These are phyloP conservation scores for Flexamia atlantica DNA, from an alignment of 2,888 invertebrate species.

Conservation along the genomic window DNA sequence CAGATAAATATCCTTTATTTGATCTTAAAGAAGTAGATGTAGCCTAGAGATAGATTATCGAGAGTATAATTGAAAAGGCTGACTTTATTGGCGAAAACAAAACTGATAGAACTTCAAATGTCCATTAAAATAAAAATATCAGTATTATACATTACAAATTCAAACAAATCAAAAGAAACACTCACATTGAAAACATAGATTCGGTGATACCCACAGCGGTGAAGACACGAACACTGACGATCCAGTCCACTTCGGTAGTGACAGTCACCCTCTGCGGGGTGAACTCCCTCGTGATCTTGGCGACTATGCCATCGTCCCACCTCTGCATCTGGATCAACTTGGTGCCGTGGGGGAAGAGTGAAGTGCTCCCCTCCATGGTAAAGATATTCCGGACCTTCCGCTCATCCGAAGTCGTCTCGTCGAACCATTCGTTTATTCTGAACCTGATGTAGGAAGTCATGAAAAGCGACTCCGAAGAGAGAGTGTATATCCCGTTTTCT, in stretches of 20 bases:
- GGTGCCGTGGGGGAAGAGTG: too few species aligned
- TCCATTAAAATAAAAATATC: too few species aligned
- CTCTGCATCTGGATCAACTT: constrained; percentile 90
- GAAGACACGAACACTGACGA: constrained; percentile 86
- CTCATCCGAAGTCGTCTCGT: constrained; percentile 94
- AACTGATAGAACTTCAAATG: too few species aligned
- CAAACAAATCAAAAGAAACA: too few species aligned
- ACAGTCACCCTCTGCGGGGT: constrained; percentile 85
- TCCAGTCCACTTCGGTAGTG: constrained; percentile 85
- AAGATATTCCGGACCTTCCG: constrained; percentile 87
- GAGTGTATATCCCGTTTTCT: constrained; percentile 84
- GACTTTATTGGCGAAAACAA: too few species aligned
- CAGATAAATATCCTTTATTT: too few species aligned
- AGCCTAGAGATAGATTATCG: too few species aligned
- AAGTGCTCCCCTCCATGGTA: constrained; percentile 89
- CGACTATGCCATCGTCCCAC: constrained; percentile 83
- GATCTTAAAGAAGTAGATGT: too few species aligned
- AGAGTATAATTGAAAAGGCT: too few species aligned
- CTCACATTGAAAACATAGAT: too few species aligned
- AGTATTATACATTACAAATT: too few species aligned
- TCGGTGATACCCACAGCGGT: too few species aligned
- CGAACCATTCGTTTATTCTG: constrained; percentile 91
- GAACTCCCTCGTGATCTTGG: constrained; percentile 84
- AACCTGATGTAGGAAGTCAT: constrained; percentile 91
- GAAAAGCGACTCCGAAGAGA: constrained; percentile 93